These are phyloP conservation scores for Atlantisia rogersi DNA, from an alignment of 2,113 vertebrate species.

Conservation along the genomic window DNA sequence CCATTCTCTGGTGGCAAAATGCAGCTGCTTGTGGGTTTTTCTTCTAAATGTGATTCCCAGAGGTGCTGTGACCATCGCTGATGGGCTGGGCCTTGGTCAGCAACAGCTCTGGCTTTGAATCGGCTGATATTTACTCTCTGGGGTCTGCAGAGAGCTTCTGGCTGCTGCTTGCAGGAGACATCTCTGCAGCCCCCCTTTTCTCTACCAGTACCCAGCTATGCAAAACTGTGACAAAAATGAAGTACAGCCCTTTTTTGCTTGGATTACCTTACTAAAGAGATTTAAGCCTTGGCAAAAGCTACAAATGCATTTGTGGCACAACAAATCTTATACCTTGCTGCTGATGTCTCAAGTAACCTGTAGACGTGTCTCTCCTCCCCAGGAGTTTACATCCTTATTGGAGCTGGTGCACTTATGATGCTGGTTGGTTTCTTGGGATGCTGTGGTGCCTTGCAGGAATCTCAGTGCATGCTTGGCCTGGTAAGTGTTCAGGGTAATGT, in stretches of 20 bases:
- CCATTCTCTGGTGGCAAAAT: too few species aligned
- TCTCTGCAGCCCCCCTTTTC: too few species aligned
- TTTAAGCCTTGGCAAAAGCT: not conserved
- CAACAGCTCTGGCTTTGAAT: too few species aligned
- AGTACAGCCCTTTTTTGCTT: not conserved
- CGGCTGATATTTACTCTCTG: too few species aligned
- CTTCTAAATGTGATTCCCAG: too few species aligned
- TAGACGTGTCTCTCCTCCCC: not conserved
- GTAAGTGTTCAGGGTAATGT: slow-evolving; percentile 72
- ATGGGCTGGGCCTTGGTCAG: too few species aligned
- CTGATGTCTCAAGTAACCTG: not conserved
- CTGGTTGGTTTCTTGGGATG: slow-evolving; percentile 96
- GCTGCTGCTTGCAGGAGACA: too few species aligned
- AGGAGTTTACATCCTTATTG: slow-evolving; percentile 96
- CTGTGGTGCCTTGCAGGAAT: slow-evolving; percentile 94
- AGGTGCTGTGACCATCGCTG: too few species aligned
- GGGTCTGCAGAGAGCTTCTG: too few species aligned
- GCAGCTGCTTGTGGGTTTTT: too few species aligned
- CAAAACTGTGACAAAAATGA: not conserved
- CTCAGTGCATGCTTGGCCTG: slow-evolving; percentile 95
- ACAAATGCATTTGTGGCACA: not conserved
- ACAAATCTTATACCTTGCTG: not conserved
- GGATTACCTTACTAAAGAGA: not conserved
- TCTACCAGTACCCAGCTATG: too few species aligned
- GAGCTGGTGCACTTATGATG: slow-evolving; percentile 95